Evolutionary conservation across 2,888 invertebrate species (phyloP).

Genomic region (Chloroclysta siterata): DNA sequence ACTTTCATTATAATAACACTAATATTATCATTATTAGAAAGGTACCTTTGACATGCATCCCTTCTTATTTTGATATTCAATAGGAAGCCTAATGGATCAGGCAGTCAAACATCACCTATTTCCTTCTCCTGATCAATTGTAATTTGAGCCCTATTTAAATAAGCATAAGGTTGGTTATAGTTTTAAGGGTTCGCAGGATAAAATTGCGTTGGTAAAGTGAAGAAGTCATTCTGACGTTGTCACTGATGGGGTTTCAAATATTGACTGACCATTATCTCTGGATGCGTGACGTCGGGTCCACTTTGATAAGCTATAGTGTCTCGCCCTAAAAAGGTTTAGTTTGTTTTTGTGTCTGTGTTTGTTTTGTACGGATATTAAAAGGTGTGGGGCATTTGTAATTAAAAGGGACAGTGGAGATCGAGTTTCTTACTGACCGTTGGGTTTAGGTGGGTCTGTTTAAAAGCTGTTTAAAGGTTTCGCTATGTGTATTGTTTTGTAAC

Average conservation of each 20-base stretch:
- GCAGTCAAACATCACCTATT: conserved; percentile 50
- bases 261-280: conserved; percentile 79
- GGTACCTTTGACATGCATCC: conserved; percentile 55
- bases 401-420: conserved; percentile 58
- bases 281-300: conserved; percentile 65
- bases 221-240: conserved; percentile 76
- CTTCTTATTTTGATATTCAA: conserved; percentile 68
- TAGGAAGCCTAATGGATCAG: conserved; percentile 69
- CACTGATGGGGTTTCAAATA: conserved; percentile 82
- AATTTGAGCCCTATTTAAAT: conserved; percentile 46
- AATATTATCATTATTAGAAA: conserved; percentile 52
- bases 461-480: no score
- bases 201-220: conserved; percentile 69
- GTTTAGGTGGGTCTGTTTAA: not conserved
- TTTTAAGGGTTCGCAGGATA: conserved; percentile 32
- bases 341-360: conserved; percentile 72
- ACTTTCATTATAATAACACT: conserved; percentile 43
- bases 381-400: conserved; percentile 70
- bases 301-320: conserved; percentile 68
- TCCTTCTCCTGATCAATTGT: conserved; percentile 20
- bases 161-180: conserved; percentile 43
- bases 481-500: no score
- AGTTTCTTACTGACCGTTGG: conserved; percentile 42
- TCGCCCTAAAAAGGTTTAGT: conserved; percentile 68
- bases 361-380: conserved; percentile 62